These are phyloP conservation scores for Psilanteris sp. DNA, from an alignment of 1,140 invertebrate genomes.

Conservation along the genomic window DNA sequence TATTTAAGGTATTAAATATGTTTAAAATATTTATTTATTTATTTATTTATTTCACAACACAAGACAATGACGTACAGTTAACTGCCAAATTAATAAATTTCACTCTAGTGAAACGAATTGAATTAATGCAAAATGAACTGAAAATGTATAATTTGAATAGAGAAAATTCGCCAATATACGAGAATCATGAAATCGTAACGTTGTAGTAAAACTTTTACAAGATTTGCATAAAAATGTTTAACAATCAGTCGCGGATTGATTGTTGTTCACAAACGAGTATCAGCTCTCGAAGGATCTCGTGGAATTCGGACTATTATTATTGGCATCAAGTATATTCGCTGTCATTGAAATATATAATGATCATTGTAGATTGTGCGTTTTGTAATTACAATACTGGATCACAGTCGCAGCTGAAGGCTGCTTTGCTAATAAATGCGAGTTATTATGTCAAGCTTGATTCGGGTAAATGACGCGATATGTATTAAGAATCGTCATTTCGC, in stretches of 20 bases:
- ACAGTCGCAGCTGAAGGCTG: constrained; percentile 26
- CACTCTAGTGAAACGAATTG: too few species aligned
- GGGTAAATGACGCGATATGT: constrained; percentile 6
- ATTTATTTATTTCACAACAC: too few species aligned
- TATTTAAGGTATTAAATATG: too few species aligned
- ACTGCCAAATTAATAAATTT: too few species aligned
- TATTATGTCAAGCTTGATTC: constrained; percentile 27
- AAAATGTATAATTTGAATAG: constrained; percentile 10
- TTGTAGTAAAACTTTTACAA: constrained; percentile 23
- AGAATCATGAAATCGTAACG: constrained; percentile 50
- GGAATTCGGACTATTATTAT: constrained; percentile 15
- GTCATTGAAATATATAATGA: constrained; percentile 30
- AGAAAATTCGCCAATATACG: constrained; percentile 25
- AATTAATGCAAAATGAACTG: constrained; percentile 7
- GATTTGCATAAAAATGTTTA: constrained; percentile 36
- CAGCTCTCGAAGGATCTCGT: too few species aligned
- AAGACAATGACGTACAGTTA: too few species aligned
- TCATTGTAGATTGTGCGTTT: not conserved
- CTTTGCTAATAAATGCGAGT: constrained; percentile 27
- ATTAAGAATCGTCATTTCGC: not conserved
- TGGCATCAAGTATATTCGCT: constrained; percentile 5
- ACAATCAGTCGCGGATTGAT: not conserved
- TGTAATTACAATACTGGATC: constrained; percentile 7
- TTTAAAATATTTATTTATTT: too few species aligned
- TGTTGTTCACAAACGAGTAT: not conserved